Percentiles rank a stretch among this genome's conserved stretches.
phyloP scores from a whole-genome alignment of 1,140 invertebrate species.

The Trissolcus basalis region DNA sequence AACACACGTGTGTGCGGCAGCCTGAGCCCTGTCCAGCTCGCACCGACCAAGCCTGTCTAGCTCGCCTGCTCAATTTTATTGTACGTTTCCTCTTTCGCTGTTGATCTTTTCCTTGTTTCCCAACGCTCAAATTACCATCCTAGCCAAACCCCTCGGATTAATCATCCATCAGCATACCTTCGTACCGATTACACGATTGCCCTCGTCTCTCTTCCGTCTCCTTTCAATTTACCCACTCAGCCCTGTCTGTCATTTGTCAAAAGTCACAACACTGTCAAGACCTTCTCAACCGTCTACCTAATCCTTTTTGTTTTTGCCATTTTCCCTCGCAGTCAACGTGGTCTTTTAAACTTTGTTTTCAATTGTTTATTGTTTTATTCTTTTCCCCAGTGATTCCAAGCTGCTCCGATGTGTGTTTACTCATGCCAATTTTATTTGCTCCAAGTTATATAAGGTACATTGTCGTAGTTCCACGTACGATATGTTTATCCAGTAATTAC shows the following conservation, averaged over 20 bases:
- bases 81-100: neutral
- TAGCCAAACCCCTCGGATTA: neutral
- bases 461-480: too few relatives aligned
- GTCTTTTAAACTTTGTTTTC: neutral
- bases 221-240: neutral
- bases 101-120: neutral
- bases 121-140: neutral
- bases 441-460: too few relatives aligned
- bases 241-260: neutral
- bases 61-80: neutral
- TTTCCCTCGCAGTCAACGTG: neutral
- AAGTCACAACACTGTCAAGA: neutral
- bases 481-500: too few relatives aligned
- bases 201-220: neutral
- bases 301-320: neutral
- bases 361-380: slow-evolving; percentile 15
- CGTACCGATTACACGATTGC: neutral
- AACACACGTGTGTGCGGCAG: neutral
- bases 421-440: too few relatives aligned
- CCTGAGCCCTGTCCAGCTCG: neutral
- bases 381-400: too few relatives aligned
- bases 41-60: neutral
- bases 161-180: too few relatives aligned
- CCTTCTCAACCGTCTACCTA: neutral
- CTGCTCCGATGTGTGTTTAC: too few relatives aligned